Evolutionary conservation across 37 sponge, comb jelly and placozoan genomes (phyloP), one percentile per base, ranked within the genome.

Genomic region (Amphimedon queenslandica): DNA sequence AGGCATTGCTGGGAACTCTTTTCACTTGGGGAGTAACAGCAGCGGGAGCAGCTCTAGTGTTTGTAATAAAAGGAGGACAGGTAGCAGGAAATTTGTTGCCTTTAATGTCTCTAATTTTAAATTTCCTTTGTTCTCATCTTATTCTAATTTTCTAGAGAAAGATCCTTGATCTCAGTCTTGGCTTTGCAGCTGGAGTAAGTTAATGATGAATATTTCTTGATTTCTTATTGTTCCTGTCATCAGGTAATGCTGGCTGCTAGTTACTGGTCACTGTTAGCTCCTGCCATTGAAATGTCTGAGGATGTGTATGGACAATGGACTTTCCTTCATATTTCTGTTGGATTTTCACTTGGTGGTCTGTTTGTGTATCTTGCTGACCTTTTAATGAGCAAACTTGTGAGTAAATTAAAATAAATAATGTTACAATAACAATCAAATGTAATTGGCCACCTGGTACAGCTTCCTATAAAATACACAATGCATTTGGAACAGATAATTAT

Each of bases 211-310:
- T 47, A 47, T 47, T 18, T 47, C 8, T 47, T 13, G 13, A 47
- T 47, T 13, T 47, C 13, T n/a, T 37, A n/a, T 21, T 47, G 1
- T 66, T 10, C 27, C 25, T 69, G 25, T 28, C 39, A 1, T 2
- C 80, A 93, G 92, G 98, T 97, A 32, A 97, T 97, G 98, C 60
- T 97, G 64, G 98, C 98, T 60, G 98, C 98, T 4, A 88, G 88
- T 27, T 97, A 88, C 67, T 97, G 98, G 98, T 97, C 94, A 0
- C 84, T 97, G 34, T 74, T 97, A 56, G 78, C 83, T 39, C 98
- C 98, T 40, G 98, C 98, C 13, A 84, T 97, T 42, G 94, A 93
- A 34, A 75, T 93, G 74, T 88, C 98, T 21, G 78, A 75, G 28
- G 51, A 60, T 40, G n/a, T 69, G 2, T 94, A 94, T 71, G 91